These are phyloP conservation scores for Acleris cristana DNA, from an alignment of 2,888 invertebrate genomes.

Conservation along the genomic window DNA sequence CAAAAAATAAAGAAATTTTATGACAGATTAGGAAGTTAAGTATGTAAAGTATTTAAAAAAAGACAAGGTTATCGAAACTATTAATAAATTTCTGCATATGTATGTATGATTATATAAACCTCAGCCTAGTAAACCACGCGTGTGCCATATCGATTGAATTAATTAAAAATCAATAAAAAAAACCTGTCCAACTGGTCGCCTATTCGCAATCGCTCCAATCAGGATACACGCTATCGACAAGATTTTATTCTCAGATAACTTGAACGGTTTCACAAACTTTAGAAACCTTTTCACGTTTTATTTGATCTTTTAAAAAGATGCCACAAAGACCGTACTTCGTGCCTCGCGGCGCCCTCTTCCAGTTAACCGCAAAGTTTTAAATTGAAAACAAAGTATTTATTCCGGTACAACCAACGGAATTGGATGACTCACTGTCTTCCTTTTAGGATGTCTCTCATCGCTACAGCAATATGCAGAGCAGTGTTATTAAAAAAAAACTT, in stretches of 20 bases:
- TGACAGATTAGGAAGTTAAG: no score
- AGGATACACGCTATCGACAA: slow-evolving; percentile 1
- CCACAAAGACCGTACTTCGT: neutral
- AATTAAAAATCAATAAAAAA: slow-evolving; percentile 1
- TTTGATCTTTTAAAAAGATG: slow-evolving; percentile 2
- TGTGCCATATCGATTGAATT: slow-evolving; percentile 17
- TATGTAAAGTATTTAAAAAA: no score
- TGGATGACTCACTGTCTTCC: slow-evolving; percentile 7
- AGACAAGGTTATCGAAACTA: neutral
- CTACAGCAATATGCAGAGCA: neutral
- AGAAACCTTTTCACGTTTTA: neutral
- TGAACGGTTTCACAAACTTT: no score
- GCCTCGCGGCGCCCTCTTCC: neutral
- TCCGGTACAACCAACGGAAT: slow-evolving; percentile 2
- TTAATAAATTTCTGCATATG: no score
- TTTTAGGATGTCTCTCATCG: neutral
- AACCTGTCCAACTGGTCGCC: slow-evolving; percentile 11
- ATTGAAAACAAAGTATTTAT: slow-evolving; percentile 6
- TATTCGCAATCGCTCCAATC: slow-evolving; percentile 7
- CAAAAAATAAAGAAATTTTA: no score
- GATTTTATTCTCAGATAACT: no score
- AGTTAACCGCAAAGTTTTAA: slow-evolving; percentile 2
- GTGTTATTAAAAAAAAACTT: neutral
- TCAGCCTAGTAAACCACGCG: neutral
- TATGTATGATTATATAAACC: no score